Evolutionary conservation across 1,140 invertebrate genomes (phyloP), one percentile per base, ranked within the genome.

Genomic region (Pararge aegeria): DNA sequence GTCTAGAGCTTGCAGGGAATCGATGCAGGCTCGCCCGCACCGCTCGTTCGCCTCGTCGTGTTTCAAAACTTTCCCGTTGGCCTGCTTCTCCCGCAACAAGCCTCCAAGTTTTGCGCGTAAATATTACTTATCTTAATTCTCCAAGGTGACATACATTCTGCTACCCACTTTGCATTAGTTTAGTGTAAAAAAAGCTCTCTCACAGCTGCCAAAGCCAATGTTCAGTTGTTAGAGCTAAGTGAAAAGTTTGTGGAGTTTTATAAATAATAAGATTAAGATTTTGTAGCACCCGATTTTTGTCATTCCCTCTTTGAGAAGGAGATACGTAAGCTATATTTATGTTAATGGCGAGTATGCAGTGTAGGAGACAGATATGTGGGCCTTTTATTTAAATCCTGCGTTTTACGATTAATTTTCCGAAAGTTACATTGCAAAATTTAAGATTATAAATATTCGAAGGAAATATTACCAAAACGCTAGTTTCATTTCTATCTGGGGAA

Each of bases 11-110:
- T 81, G 73, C 75, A 80, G 54, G 64, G 72, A 86, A 87, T 87
- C 81, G 78, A 87, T 87, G 81, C 81, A 83, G 78, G 75, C 75
- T 64, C 75, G 64, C 73, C 71, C 70, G 50, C 63, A 64, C 69
- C n/a, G 55, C 58, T 50, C 67, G 49, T 51, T 61, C 61, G 62
- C 68, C 62, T 53, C 64, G 49, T 58, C 55, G 57, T 74, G 63
- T 78, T 73, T 71, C 64, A 54, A 55, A 70, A 76, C 68, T 76
- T 81, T 68, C 58, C 52, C 37, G 54, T 64, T 54, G 18, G 20
- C 34, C 21, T 51, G 18, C 30, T 50, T 55, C 24, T 15, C 19
- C 46, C 53, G 48, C 48, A 56, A 48, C 46, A 20, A 30, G 19
- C 18, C 30, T 48, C 9, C 20, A 61, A 49, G 20, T 61, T 61